A percentile compares a stretch with the other conserved stretches of the same genome.
These are phyloP conservation scores for Scomber japonicus DNA, from an alignment of 2,113 vertebrate species.

Conservation along the genomic window DNA sequence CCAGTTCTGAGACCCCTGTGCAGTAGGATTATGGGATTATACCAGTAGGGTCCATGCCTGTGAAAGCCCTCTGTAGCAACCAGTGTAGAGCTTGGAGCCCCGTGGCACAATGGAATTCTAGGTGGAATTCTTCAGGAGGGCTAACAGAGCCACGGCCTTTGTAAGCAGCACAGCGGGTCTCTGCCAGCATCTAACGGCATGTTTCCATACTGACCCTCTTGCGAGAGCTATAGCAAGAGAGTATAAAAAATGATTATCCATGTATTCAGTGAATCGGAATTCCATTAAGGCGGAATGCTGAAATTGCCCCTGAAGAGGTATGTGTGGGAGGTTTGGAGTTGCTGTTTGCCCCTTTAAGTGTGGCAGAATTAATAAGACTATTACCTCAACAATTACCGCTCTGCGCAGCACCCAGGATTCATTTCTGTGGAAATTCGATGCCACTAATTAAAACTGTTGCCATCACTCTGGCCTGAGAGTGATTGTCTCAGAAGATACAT, in stretches of 20 bases:
- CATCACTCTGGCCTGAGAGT: conserved; percentile 73
- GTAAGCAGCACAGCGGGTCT: conserved; percentile 90
- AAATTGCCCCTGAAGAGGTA: conserved; percentile 88
- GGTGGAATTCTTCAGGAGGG: conserved; percentile 89
- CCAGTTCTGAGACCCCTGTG: conserved; percentile 89
- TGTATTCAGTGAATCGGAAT: conserved; percentile 91
- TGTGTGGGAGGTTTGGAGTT: conserved; percentile 79
- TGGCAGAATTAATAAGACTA: conserved; percentile 96
- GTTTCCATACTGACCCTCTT: conserved; percentile 79
- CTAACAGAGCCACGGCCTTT: conserved; percentile 90
- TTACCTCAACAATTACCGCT: conserved; percentile 94
- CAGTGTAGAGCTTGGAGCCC: conserved; percentile 87
- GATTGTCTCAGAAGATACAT: conserved; percentile 81
- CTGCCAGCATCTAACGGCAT: conserved; percentile 82
- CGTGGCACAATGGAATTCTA: conserved; percentile 90
- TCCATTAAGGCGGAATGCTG: conserved; percentile 88
- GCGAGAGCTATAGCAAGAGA: conserved; percentile 76
- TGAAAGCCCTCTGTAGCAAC: conserved; percentile 93
- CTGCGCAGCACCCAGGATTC: conserved; percentile 84
- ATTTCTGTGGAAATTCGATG: conserved; percentile 83
- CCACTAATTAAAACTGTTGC: conserved; percentile 85
- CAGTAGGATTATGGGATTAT: conserved; percentile 99
- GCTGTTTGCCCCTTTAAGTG: conserved; percentile 91
- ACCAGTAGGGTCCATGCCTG: conserved; percentile 92
- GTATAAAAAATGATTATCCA: conserved; percentile 90